A percentile compares a stretch with the other conserved stretches of the same genome.
phyloP scores from a whole-genome alignment of 2,113 vertebrate genomes.

The Saccopteryx bilineata region DNA sequence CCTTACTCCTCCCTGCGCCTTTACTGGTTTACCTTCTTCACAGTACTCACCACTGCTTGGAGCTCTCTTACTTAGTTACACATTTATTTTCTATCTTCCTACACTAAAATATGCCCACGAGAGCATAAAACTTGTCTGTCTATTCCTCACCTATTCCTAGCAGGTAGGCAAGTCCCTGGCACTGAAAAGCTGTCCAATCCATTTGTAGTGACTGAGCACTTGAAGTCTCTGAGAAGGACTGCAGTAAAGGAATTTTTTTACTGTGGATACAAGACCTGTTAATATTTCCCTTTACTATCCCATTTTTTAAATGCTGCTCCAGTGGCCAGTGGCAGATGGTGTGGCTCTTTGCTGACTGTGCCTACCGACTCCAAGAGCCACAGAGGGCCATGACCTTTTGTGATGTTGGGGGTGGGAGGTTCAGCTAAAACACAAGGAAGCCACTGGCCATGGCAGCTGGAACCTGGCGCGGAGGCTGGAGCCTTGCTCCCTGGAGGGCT shows the following conservation, averaged over 20 bases:
- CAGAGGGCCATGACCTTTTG: not conserved
- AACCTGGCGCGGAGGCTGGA: not conserved
- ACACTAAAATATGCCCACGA: not conserved
- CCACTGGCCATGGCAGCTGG: not conserved
- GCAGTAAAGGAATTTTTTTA: not conserved
- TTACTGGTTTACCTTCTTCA: not conserved
- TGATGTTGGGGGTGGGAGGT: not conserved
- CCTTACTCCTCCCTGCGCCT: no score
- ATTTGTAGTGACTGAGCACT: not conserved
- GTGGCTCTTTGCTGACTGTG: not conserved
- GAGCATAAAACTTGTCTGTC: not conserved
- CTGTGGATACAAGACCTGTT: not conserved
- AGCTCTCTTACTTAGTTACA: not conserved
- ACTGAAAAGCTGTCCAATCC: not conserved
- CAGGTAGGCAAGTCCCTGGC: not conserved
- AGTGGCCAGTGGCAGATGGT: constrained; percentile 6
- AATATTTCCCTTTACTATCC: not conserved
- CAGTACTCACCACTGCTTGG: not conserved
- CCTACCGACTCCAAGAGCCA: not conserved
- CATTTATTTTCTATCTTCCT: not conserved
- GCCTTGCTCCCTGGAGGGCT: not conserved
- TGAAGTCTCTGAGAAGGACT: constrained; percentile 50
- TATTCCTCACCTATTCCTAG: not conserved
- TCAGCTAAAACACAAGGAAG: not conserved
- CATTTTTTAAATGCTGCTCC: not conserved